Conservation (phyloP, 2,888 invertebrate species). For the Nysson spinosus region DNA sequence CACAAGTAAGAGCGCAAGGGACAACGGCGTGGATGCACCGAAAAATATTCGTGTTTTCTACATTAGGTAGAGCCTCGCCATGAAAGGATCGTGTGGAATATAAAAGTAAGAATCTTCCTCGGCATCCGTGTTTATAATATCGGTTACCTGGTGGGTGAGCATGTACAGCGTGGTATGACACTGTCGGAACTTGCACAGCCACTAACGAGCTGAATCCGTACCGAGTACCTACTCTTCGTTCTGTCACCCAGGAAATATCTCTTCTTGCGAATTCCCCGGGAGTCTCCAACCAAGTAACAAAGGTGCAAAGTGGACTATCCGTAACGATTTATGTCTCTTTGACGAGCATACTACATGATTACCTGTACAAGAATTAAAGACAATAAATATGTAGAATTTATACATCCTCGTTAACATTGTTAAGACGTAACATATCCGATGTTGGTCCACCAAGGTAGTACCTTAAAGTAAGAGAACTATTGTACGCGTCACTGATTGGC, state of each 20-base stretch:
- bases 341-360: no score
- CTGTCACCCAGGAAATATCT: conserved; percentile 68
- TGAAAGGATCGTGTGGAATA: background rate
- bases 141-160: conserved; percentile 48
- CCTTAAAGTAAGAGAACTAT: no score
- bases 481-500: conserved; percentile 48
- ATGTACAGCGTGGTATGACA: conserved; percentile 52
- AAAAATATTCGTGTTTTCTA: background rate
- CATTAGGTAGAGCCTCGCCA: background rate
- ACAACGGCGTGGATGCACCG: no score
- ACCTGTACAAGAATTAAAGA: no score
- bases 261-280: no score
- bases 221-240: conserved; percentile 45
- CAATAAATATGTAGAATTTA: no score
- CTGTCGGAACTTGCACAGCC: conserved; percentile 45
- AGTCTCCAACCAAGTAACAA: no score
- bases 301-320: no score
- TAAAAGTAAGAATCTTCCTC: conserved; percentile 5
- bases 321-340: no score
- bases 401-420: no score
- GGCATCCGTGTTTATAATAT: conserved; percentile 56
- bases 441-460: conserved; percentile 1
- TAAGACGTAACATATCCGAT: background rate
- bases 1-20: no score
- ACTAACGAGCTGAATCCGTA: conserved; percentile 65